Base-by-base conservation (phyloP, 1,140 invertebrate genomes). In the Mya arenaria region DNA sequence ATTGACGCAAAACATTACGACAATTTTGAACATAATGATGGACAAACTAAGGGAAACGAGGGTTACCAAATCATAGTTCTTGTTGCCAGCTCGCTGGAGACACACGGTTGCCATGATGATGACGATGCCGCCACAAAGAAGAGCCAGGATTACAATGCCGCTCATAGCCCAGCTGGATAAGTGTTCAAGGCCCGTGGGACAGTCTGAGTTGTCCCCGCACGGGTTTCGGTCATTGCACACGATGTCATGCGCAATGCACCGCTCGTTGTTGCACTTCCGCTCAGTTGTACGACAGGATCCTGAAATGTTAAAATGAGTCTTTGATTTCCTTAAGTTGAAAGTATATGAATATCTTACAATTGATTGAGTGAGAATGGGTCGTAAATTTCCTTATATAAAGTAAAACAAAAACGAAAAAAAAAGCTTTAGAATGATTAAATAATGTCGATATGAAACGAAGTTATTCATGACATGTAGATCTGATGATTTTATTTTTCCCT, bases 141-240 rank as follows among this genome's bases (percentile, higher is more conserved):
- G 34, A 15, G 58, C 73, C 2, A 77, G 60, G 1, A 77, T 52
- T 10, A 77, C 73, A 39, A 77, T 77, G 8, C 73, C 73, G 30
- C 73, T 77, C 58, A 77, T 63, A 30, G 73, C 60, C 73, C 73
- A 77, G 60, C 73, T 77, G 15, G 73, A 77, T 25, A 77, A 52
- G 52, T 77, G 73, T 77, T 77, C 73, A n/a, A 77, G 73, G 4
- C 73, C 73, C 4, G 73, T 77, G 2, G 73, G 73, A 34, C 73
- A 77, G 32, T 74, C 72, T 10, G 73, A 77, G 60, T 63, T 15
- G 37, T 77, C 73, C 1, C 73, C 73, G 41, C 73, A 77, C 1
- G 73, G 73, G 25, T 77, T 77, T 15, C 65, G 37, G 5, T 60
- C 73, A 48, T 77, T 77, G 25, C 73, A 77, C 6, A 77, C 73